These are phyloP conservation scores for Dasypolia templi DNA, from an alignment of 2,888 invertebrate genomes.

Conservation along the genomic window DNA sequence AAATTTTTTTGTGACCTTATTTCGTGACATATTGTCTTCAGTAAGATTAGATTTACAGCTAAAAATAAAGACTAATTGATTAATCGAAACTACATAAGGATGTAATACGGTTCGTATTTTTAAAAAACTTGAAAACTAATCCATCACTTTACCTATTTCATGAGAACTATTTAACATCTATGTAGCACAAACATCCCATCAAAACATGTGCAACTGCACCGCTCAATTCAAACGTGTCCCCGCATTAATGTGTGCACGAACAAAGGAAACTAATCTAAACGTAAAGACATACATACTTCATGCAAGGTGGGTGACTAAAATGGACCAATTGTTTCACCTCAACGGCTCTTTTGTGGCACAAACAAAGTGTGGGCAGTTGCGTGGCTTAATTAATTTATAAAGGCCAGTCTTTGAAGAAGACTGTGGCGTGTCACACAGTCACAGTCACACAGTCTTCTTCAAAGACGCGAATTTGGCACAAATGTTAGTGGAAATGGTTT, in stretches of 20 bases:
- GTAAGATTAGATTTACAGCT: neutral
- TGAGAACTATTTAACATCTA: neutral
- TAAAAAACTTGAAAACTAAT: neutral
- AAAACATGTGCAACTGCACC: constrained; percentile 33
- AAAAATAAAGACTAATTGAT: too few relatives aligned
- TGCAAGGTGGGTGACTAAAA: constrained; percentile 63
- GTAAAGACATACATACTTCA: constrained; percentile 57
- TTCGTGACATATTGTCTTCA: neutral
- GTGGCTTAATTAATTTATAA: constrained; percentile 73
- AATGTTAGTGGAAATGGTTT: constrained; percentile 32
- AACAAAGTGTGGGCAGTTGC: constrained; percentile 70
- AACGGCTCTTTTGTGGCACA: constrained; percentile 73
- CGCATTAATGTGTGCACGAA: constrained; percentile 38
- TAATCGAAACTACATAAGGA: too few relatives aligned
- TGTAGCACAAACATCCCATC: constrained; percentile 3
- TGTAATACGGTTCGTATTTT: too few relatives aligned
- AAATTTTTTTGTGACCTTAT: neutral
- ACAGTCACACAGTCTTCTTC: too few relatives aligned
- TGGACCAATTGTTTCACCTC: constrained; percentile 75
- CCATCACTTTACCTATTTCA: neutral
- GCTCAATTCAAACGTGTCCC: constrained; percentile 30
- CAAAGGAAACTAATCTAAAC: constrained; percentile 45
- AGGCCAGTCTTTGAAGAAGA: constrained; percentile 48
- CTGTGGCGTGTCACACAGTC: too few relatives aligned
- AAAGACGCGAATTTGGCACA: constrained; percentile 19